These are phyloP conservation scores for Coregonus suidteri DNA, from an alignment of 2,797 vertebrate species.

Conservation along the genomic window DNA sequence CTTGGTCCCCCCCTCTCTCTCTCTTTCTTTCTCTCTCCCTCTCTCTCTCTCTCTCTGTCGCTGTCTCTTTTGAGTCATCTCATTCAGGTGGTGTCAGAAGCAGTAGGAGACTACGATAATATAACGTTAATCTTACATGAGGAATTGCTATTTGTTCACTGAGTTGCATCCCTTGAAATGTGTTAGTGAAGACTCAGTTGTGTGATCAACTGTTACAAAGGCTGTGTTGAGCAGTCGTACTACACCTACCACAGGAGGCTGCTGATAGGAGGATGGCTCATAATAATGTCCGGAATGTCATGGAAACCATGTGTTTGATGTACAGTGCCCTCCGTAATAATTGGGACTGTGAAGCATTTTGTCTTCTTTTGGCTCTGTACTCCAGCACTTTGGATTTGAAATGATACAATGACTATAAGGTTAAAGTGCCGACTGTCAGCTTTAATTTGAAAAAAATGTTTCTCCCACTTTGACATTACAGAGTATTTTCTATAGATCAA, in stretches of 20 bases:
- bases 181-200: conserved; percentile 28
- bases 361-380: too few relatives aligned
- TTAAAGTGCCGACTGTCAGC: too few relatives aligned
- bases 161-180: conserved; percentile 35
- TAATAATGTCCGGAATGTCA: too few relatives aligned
- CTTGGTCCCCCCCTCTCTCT: conserved; percentile 18
- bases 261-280: too few relatives aligned
- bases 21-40: not conserved
- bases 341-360: too few relatives aligned
- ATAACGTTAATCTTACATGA: conserved; percentile 8
- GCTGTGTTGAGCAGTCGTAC: conserved; percentile 29
- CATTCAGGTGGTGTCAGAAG: conserved; percentile 17
- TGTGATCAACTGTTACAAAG: conserved; percentile 42
- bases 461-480: too few relatives aligned
- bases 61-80: conserved; percentile 18
- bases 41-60: not conserved
- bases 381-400: too few relatives aligned
- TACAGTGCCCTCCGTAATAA: too few relatives aligned
- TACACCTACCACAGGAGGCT: not conserved
- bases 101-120: not conserved
- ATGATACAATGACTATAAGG: too few relatives aligned
- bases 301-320: too few relatives aligned
- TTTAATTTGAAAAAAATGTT: too few relatives aligned
- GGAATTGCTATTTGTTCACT: conserved; percentile 15
- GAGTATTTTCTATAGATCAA: too few relatives aligned